Conservation (phyloP, 1,140 invertebrate genomes). For the Epicauta chinensis region DNA sequence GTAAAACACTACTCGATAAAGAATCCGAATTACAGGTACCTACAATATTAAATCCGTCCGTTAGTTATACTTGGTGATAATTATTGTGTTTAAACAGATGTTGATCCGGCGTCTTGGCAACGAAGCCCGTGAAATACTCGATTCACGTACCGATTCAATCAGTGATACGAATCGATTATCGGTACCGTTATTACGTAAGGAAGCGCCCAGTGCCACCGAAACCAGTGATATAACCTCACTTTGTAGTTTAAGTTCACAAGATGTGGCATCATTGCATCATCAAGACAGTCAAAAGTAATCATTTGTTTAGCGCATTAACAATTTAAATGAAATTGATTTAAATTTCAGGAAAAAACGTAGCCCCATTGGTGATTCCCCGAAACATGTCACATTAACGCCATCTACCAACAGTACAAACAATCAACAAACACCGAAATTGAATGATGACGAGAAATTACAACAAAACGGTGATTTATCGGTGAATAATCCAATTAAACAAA, state of each 20-base stretch:
- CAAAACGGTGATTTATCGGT: slow-evolving; percentile 10
- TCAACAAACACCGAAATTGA: slow-evolving; percentile 10
- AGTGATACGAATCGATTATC: slow-evolving; percentile 37
- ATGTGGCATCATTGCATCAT: slow-evolving; percentile 47
- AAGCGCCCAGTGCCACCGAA: slow-evolving; percentile 43
- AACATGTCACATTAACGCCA: slow-evolving; percentile 13
- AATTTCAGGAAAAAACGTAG: slow-evolving; percentile 18
- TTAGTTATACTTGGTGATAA: too few species aligned
- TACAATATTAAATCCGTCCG: too few species aligned
- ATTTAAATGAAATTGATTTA: not conserved
- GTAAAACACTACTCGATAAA: slow-evolving; percentile 70
- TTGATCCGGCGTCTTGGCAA: slow-evolving; percentile 52
- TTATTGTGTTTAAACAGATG: slow-evolving; percentile 43
- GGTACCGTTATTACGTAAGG: slow-evolving; percentile 37
- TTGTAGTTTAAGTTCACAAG: slow-evolving; percentile 51
- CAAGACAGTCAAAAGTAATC: slow-evolving; percentile 46
- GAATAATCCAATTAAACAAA: slow-evolving; percentile 6
- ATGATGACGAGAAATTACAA: slow-evolving; percentile 18
- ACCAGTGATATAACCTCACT: slow-evolving; percentile 53
- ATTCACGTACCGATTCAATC: slow-evolving; percentile 34
- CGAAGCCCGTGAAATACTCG: slow-evolving; percentile 43
- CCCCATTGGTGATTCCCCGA: slow-evolving; percentile 22
- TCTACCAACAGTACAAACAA: not conserved
- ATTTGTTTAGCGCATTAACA: not conserved
- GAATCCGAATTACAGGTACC: slow-evolving; percentile 74